Percentiles rank a stretch among this genome's conserved stretches.
Conservation (phyloP, 2,888 invertebrate species). For the Acronicta leporina region DNA sequence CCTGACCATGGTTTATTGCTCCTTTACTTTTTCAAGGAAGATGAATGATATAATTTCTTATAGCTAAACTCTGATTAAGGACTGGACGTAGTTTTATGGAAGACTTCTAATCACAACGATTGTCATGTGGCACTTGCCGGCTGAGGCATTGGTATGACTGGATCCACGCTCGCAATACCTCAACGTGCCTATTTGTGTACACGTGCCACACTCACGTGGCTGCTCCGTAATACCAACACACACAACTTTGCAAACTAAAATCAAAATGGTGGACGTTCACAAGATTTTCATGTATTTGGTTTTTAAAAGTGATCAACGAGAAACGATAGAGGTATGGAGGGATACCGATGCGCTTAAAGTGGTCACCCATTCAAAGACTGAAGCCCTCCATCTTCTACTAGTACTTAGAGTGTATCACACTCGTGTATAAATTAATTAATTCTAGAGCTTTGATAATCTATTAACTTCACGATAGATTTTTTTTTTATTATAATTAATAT, state of each 20-base stretch:
- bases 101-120: not conserved
- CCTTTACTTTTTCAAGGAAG: no score
- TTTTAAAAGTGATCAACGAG: not conserved
- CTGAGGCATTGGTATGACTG: not conserved
- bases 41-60: no score
- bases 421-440: no score
- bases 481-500: no score
- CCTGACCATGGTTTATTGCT: no score
- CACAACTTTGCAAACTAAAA: slow-evolving; percentile 35
- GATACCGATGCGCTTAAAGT: not conserved
- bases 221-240: slow-evolving; percentile 28
- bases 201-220: slow-evolving; percentile 33
- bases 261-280: slow-evolving; percentile 7
- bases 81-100: not conserved
- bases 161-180: slow-evolving; percentile 41
- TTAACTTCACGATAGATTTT: no score
- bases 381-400: no score
- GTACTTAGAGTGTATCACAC: no score
- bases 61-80: no score
- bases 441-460: no score
- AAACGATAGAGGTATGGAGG: no score
- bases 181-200: slow-evolving; percentile 46
- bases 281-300: slow-evolving; percentile 3
- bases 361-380: no score
- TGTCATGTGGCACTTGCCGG: slow-evolving; percentile 2